Percentiles rank a stretch among this genome's conserved stretches.
Conservation (phyloP, 2,888 invertebrate genomes). For the Diogma glabrata region DNA sequence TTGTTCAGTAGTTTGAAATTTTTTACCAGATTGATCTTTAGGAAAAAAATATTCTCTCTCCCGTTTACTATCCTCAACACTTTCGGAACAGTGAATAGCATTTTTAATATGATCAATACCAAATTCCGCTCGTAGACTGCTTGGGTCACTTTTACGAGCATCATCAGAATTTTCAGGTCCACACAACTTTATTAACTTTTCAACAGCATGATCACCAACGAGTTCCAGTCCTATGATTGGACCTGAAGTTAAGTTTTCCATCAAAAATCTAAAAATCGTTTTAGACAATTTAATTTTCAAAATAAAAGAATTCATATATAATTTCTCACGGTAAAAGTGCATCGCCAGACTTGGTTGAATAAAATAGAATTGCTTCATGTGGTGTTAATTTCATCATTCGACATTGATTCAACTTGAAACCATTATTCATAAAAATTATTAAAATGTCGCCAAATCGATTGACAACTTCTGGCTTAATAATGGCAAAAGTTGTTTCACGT, state of each 20-base stretch:
- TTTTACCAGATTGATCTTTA: too few species aligned
- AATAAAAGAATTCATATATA: slow-evolving; percentile 36
- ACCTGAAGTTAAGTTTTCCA: slow-evolving; percentile 13
- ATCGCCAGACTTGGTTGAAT: slow-evolving; percentile 44
- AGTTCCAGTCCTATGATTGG: slow-evolving; percentile 31
- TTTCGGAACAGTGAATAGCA: slow-evolving; percentile 55
- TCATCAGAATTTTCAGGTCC: slow-evolving; percentile 49
- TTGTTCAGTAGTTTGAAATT: slow-evolving; percentile 42
- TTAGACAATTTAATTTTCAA: background rate
- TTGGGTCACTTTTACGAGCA: slow-evolving; percentile 42
- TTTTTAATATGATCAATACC: slow-evolving; percentile 55
- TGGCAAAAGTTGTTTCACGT: slow-evolving; percentile 59
- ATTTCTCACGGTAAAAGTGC: slow-evolving; percentile 49
- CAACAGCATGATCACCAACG: slow-evolving; percentile 31
- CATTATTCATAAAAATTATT: slow-evolving; percentile 46
- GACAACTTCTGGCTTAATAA: slow-evolving; percentile 64
- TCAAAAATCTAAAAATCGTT: slow-evolving; percentile 6
- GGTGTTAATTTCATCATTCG: slow-evolving; percentile 57
- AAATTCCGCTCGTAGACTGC: slow-evolving; percentile 52
- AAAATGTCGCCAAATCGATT: slow-evolving; percentile 63
- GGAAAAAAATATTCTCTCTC: slow-evolving; percentile 50
- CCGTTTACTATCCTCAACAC: slow-evolving; percentile 41
- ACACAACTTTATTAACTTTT: slow-evolving; percentile 26
- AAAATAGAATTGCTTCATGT: slow-evolving; percentile 54
- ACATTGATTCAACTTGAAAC: slow-evolving; percentile 52